Percentiles rank a stretch among this genome's conserved stretches.
These are phyloP conservation scores for Thermophis baileyi DNA, from an alignment of 2,113 vertebrate species.

Conservation along the genomic window DNA sequence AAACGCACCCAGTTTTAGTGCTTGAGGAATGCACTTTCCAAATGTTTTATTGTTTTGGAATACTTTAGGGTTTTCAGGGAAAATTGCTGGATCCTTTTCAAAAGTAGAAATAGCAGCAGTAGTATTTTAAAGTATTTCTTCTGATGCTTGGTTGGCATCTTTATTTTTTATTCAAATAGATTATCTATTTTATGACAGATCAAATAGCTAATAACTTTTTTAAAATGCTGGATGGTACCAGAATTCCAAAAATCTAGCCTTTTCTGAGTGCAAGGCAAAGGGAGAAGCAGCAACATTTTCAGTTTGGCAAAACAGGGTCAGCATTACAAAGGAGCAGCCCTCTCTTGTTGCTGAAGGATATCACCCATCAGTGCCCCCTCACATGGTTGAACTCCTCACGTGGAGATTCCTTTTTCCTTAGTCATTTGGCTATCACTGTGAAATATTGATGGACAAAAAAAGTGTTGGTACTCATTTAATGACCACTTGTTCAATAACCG, in stretches of 20 bases:
- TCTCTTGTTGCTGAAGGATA: conserved; percentile 1
- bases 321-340: conserved; percentile 1
- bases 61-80: background rate
- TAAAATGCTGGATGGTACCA: background rate
- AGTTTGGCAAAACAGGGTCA: conserved; percentile 21
- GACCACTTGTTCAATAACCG: background rate
- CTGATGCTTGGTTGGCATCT: conserved; percentile 19
- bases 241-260: background rate
- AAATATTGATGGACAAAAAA: conserved; percentile 30
- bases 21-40: background rate
- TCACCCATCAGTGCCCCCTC: conserved; percentile 12
- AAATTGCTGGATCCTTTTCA: background rate
- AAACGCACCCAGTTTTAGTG: background rate
- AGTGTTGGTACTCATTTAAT: background rate
- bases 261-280: conserved; percentile 16
- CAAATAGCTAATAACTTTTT: conserved; percentile 20
- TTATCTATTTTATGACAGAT: conserved; percentile 33
- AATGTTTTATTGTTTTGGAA: conserved; percentile 15
- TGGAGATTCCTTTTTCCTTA: conserved; percentile 11
- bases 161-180: conserved; percentile 31
- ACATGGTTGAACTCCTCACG: conserved; percentile 33
- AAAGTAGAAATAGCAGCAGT: background rate
- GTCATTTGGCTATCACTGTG: conserved; percentile 59
- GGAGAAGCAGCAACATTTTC: conserved; percentile 24
- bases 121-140: conserved; percentile 39